A percentile compares a stretch with the other conserved stretches of the same genome.
These are phyloP conservation scores for Gymnothorax reevesii DNA, from an alignment of 2,797 vertebrate genomes.

Conservation along the genomic window DNA sequence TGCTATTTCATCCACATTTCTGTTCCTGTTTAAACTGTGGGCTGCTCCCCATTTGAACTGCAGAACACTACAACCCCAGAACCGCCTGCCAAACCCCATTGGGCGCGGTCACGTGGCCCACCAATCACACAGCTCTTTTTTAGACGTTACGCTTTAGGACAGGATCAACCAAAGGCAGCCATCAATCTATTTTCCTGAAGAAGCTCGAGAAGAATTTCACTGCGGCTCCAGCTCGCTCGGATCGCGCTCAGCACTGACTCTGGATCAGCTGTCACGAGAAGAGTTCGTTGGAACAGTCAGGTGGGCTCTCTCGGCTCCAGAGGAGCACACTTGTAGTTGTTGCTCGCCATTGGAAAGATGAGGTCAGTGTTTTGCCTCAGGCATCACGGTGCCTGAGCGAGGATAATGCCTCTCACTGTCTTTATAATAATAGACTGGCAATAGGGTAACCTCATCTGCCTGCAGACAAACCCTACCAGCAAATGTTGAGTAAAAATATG, in stretches of 20 bases:
- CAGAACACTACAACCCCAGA: constrained; percentile 4
- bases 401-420: constrained; percentile 8
- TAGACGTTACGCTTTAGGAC: constrained; percentile 28
- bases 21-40: constrained; percentile 21
- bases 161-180: constrained; percentile 26
- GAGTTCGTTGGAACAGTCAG: not conserved
- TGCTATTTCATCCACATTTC: constrained; percentile 13
- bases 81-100: constrained; percentile 27
- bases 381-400: constrained; percentile 12
- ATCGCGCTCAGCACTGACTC: not conserved
- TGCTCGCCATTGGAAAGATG: not conserved
- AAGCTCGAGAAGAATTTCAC: not conserved
- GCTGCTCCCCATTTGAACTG: constrained; percentile 19
- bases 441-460: not conserved
- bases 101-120: not conserved
- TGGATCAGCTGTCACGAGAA: not conserved
- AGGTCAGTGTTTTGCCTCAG: constrained; percentile 7
- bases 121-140: constrained; percentile 31
- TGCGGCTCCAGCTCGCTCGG: not conserved
- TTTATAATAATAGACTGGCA: constrained; percentile 13
- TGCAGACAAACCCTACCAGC: not conserved
- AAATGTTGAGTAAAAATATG: not conserved
- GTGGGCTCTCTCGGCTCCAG: not conserved
- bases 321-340: not conserved
- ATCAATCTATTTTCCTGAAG: constrained; percentile 26